Conservation (phyloP, 2,797 vertebrate species). For the Cygnus olor region DNA sequence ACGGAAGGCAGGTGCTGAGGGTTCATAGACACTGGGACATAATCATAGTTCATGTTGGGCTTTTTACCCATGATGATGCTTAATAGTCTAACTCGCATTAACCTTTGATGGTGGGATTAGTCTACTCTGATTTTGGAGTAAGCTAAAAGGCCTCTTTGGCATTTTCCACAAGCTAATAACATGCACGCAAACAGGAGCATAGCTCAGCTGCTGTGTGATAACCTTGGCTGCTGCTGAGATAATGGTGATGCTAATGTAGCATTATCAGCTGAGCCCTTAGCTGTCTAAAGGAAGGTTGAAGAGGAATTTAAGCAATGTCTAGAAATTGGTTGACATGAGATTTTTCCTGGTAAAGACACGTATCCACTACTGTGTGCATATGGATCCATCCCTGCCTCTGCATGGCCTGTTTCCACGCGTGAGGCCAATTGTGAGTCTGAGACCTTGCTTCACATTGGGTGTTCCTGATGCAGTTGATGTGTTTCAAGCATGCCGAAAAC, state of each 20-base stretch:
- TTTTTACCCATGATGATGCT: accelerated
- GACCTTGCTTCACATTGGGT: background rate
- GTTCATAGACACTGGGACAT: background rate
- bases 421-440: background rate
- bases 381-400: background rate
- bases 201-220: background rate
- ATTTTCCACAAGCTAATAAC: background rate
- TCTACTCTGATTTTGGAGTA: background rate
- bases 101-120: background rate
- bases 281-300: background rate
- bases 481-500: background rate
- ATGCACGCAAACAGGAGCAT: background rate
- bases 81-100: background rate
- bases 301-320: background rate
- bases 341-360: background rate
- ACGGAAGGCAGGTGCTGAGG: background rate
- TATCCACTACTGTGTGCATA: accelerated
- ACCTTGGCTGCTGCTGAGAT: background rate
- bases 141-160: background rate
- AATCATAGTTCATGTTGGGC: background rate
- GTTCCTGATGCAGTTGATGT: background rate
- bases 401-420: conserved; percentile 2
- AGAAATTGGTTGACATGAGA: background rate
- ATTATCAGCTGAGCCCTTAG: background rate
- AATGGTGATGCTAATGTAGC: background rate